Conservation (phyloP, 2,797 vertebrate genomes). For the Emys orbicularis region DNA sequence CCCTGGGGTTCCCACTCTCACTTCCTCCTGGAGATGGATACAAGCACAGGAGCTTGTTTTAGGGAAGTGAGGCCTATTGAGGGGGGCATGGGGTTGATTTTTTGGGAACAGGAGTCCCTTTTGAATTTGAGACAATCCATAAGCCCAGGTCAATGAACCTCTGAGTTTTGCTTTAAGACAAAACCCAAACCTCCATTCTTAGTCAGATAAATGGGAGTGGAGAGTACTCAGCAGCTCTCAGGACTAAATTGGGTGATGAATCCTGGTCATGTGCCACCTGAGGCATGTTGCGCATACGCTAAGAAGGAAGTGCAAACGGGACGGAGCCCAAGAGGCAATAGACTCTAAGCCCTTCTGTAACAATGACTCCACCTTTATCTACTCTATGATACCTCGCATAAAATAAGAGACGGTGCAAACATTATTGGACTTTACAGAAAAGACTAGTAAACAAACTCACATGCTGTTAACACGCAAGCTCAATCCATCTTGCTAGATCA, state of each 20-base stretch:
- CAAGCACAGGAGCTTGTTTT: not conserved
- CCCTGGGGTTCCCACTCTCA: not conserved
- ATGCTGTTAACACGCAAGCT: not conserved
- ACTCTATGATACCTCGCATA: not conserved
- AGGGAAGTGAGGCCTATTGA: not conserved
- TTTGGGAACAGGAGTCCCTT: not conserved
- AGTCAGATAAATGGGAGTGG: accelerated
- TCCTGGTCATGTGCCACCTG: no score
- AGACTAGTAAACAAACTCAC: not conserved
- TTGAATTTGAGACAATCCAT: not conserved
- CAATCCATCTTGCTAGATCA: not conserved
- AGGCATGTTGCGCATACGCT: no score
- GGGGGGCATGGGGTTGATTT: not conserved
- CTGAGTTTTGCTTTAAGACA: not conserved
- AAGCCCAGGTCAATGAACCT: not conserved
- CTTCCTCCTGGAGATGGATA: not conserved
- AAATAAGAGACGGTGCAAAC: not conserved
- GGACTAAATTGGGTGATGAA: not conserved
- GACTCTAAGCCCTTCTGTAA: not conserved
- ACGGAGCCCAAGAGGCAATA: not conserved
- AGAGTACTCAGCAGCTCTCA: not conserved
- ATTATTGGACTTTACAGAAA: not conserved
- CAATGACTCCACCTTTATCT: not conserved
- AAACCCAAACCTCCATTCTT: not conserved
- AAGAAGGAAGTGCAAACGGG: not conserved